Evolutionary conservation across 2,888 invertebrate species (phyloP), one percentile per base, ranked within the genome.

Genomic region (Lochmaea crataegi): DNA sequence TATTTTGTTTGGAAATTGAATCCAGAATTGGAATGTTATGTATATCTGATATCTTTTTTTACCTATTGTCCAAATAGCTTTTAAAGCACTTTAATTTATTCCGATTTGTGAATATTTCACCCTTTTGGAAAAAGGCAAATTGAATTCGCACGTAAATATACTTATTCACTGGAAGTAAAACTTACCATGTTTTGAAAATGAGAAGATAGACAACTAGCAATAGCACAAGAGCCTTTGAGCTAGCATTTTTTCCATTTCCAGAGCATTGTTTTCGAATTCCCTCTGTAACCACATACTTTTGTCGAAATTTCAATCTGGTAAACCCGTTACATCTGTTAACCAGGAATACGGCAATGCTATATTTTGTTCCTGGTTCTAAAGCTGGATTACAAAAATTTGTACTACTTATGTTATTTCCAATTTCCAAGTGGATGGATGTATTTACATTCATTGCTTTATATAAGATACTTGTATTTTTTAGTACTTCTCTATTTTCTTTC

Each of bases 281-380:
- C 26, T 12, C 12, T 6, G 74, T 68, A 11, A 38, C 32, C n/a
- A 68, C 38, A 22, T 9, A 63, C 45, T 45, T 71, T 57, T 74
- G 51, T 3, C 26, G 2, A 26, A n/a, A 12, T 0, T 12, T 42
- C 45, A 68, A 11, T 63, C 68, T 45, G 3, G 32, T 45, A 71
- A 66, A 67, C 1, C n/a, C 66, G 16, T 69, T 53, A 66, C 73
- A 81, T 10, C 65, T 48, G 26, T 79, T 80, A 9, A 72, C 53
- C 10, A 79, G 26, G 14, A 77, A 60, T 2, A 80, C n/a, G 5
- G 53, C 26, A 2, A 80, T 48, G 14, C 42, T 58, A 22, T 79
- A 77, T 48, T 71, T 73, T 7, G 65, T 77, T n/a, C 67, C 76
- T 32, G 71, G 57, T 22, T 75, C 45, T n/a, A 81, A 72, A 16